These are phyloP conservation scores for Ichneumoninae sp. DNA, from an alignment of 2,888 invertebrate genomes.

Conservation along the genomic window DNA sequence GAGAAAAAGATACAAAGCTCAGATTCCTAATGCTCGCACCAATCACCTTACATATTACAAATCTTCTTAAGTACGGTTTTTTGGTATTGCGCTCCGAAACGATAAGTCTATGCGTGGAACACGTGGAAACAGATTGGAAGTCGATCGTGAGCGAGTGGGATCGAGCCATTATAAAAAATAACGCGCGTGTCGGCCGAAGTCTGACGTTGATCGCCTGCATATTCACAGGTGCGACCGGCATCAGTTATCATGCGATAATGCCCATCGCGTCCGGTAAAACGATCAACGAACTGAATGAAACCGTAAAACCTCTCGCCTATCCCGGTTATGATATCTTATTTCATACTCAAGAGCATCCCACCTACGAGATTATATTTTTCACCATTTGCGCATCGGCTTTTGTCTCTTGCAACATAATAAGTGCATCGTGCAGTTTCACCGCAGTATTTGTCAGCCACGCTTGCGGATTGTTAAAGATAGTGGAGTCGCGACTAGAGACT, in stretches of 20 bases:
- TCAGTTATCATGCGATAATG: conserved; percentile 55
- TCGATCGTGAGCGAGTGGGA: conserved; percentile 45
- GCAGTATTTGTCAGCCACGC: neutral
- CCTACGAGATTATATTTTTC: conserved; percentile 66
- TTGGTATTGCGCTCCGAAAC: conserved; percentile 26
- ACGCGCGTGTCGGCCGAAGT: conserved; percentile 36
- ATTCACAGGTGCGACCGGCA: conserved; percentile 63
- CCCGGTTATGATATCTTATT: conserved; percentile 65
- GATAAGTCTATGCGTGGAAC: conserved; percentile 61
- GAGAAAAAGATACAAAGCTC: neutral
- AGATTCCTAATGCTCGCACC: conserved; percentile 51
- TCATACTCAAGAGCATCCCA: conserved; percentile 63
- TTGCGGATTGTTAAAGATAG: conserved; percentile 69
- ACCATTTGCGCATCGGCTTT: conserved; percentile 58
- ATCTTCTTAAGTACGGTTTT: conserved; percentile 41
- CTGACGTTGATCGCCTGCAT: conserved; percentile 65
- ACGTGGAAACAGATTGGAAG: conserved; percentile 69
- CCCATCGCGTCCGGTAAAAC: conserved; percentile 52
- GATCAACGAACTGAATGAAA: conserved; percentile 34
- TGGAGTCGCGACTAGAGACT: conserved; percentile 37
- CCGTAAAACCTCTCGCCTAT: conserved; percentile 47
- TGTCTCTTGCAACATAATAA: conserved; percentile 47
- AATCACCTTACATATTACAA: conserved; percentile 28
- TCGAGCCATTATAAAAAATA: conserved; percentile 61
- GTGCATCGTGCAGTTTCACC: conserved; percentile 49